Percentiles rank a stretch among this genome's conserved stretches.
phyloP scores from a whole-genome alignment of 2,113 vertebrate genomes.

The Gasterosteus aculeatus region DNA sequence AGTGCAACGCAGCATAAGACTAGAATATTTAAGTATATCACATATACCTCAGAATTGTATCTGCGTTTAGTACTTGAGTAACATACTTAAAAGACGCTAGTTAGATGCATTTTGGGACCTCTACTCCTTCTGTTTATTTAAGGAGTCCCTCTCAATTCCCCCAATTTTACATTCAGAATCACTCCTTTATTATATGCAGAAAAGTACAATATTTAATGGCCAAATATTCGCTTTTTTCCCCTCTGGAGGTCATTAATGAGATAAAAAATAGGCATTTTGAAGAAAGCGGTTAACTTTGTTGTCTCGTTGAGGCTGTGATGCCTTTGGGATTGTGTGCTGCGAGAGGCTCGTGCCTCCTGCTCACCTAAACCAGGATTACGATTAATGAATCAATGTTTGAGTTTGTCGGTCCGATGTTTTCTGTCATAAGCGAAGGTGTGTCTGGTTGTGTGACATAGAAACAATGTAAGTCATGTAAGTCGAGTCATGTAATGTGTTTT shows the following conservation, averaged over 20 bases:
- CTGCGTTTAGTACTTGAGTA: background rate
- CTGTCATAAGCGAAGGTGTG: constrained; percentile 3
- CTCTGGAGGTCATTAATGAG: background rate
- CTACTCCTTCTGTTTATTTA: background rate
- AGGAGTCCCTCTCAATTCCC: background rate
- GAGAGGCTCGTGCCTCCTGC: background rate
- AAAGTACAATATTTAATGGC: background rate
- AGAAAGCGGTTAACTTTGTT: background rate
- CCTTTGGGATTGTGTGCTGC: background rate
- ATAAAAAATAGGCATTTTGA: background rate
- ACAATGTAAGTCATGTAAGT: constrained; percentile 6
- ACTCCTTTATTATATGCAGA: background rate
- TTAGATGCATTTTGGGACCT: too few relatives aligned
- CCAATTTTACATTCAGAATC: background rate
- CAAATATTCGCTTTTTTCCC: background rate
- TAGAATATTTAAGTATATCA: background rate
- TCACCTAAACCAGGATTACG: background rate
- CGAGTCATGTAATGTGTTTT: constrained; percentile 6
- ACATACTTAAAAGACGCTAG: too few relatives aligned
- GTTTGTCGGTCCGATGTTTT: constrained; percentile 3
- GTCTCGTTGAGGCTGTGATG: background rate
- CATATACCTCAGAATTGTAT: background rate
- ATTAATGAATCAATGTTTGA: background rate
- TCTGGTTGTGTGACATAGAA: constrained; percentile 9
- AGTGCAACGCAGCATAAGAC: background rate